phyloP scores from a whole-genome alignment of 2,113 vertebrate genomes.

The Clarias magur region DNA sequence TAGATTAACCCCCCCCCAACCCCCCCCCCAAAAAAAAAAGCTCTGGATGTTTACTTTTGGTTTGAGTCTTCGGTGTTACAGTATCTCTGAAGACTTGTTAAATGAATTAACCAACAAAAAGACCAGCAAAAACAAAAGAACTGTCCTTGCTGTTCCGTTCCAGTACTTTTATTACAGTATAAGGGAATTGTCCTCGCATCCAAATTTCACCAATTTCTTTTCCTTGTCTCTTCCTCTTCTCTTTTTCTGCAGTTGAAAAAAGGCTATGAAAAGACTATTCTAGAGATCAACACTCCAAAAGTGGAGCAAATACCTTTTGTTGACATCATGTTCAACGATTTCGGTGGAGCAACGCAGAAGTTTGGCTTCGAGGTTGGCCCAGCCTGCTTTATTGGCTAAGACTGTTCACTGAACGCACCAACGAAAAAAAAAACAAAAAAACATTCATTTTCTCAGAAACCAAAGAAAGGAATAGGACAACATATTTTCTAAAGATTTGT shows the following conservation, averaged over 20 bases:
- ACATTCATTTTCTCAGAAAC: conserved; percentile 70
- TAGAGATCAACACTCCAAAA: conserved; percentile 93
- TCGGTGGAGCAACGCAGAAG: conserved; percentile 92
- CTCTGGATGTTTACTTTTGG: not conserved
- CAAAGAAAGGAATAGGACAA: conserved; percentile 69
- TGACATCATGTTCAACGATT: conserved; percentile 99
- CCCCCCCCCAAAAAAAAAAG: no score
- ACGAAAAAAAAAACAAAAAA: conserved; percentile 54
- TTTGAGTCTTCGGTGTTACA: not conserved
- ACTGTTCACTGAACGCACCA: conserved; percentile 69
- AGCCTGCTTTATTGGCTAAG: conserved; percentile 97
- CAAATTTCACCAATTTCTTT: not conserved
- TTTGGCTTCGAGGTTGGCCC: conserved; percentile 99
- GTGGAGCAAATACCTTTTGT: conserved; percentile 95
- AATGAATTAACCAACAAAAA: not conserved
- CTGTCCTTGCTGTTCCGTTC: not conserved
- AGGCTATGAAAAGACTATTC: conserved; percentile 93
- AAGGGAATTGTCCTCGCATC: not conserved
- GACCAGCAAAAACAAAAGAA: not conserved
- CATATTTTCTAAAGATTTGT: conserved; percentile 68
- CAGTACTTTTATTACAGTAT: not conserved
- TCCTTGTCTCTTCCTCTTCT: not conserved
- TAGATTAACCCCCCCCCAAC: no score
- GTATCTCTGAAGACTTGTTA: not conserved
- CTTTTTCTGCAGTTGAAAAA: conserved; percentile 80